Evolutionary conservation across 2,888 invertebrate species (phyloP).

Genomic region (Tachina lurida): DNA sequence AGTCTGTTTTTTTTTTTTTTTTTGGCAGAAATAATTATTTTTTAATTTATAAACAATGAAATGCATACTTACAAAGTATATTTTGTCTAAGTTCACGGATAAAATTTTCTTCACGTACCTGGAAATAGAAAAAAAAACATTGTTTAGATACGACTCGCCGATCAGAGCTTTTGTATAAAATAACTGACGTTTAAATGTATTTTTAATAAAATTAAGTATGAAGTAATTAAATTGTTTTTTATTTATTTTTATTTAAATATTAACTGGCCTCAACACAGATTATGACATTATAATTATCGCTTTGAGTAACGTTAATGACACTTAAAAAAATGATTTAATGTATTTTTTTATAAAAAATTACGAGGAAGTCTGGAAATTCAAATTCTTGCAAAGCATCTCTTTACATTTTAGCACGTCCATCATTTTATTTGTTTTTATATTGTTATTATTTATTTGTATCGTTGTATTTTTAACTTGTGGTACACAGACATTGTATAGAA

Average conservation of each 20-base stretch:
- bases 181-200: background rate
- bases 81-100: background rate
- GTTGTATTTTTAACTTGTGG: no score
- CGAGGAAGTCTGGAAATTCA: background rate
- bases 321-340: background rate
- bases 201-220: background rate
- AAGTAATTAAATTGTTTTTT: background rate
- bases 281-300: background rate
- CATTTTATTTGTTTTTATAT: background rate
- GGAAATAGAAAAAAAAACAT: constrained; percentile 4
- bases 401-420: background rate
- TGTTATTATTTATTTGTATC: background rate
- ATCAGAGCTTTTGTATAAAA: background rate
- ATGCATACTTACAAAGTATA: background rate
- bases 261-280: constrained; percentile 5
- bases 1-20: no score
- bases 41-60: no score
- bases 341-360: background rate
- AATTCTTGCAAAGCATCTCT: background rate
- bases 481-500: no score
- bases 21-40: no score
- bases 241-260: background rate
- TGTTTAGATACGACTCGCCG: background rate
- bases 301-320: background rate
- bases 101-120: constrained; percentile 15